Evolutionary conservation across 2,113 vertebrate genomes (phyloP).

Genomic region (Nibea albiflora): DNA sequence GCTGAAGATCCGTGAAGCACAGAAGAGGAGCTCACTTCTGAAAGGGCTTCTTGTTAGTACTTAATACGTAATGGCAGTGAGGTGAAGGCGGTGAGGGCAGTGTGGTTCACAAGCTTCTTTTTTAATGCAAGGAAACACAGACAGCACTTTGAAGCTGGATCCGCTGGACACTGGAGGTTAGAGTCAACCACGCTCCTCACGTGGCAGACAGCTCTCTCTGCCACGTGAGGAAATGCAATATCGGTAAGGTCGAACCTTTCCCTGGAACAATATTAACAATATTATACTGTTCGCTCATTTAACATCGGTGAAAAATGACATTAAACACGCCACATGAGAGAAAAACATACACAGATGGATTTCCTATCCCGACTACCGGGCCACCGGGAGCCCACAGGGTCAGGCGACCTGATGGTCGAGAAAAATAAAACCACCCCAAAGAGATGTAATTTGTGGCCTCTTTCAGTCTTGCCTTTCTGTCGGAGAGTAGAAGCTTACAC

Average conservation of each 20-base stretch:
- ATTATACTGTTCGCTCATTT: neutral
- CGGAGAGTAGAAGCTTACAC: too few relatives aligned
- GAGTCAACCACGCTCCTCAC: neutral
- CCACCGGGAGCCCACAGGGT: too few relatives aligned
- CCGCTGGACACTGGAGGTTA: neutral
- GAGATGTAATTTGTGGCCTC: too few relatives aligned
- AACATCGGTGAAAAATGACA: neutral
- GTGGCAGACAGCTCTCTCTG: neutral
- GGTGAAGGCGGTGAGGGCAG: neutral
- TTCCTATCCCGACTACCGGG: too few relatives aligned
- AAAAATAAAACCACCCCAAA: too few relatives aligned
- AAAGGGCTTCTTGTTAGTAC: slow-evolving; percentile 1
- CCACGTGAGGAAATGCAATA: too few relatives aligned
- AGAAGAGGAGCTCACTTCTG: neutral
- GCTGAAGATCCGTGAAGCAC: neutral
- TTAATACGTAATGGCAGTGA: neutral
- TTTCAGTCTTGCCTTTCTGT: too few relatives aligned
- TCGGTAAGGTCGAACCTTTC: neutral
- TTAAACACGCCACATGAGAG: too few relatives aligned
- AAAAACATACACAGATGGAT: too few relatives aligned
- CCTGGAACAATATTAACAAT: neutral
- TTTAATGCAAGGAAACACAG: neutral
- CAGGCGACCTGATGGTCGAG: too few relatives aligned
- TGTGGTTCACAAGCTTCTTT: neutral
- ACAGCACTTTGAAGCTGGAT: neutral